phyloP scores from a whole-genome alignment of 2,113 vertebrate species.

The Labrus mixtus region DNA sequence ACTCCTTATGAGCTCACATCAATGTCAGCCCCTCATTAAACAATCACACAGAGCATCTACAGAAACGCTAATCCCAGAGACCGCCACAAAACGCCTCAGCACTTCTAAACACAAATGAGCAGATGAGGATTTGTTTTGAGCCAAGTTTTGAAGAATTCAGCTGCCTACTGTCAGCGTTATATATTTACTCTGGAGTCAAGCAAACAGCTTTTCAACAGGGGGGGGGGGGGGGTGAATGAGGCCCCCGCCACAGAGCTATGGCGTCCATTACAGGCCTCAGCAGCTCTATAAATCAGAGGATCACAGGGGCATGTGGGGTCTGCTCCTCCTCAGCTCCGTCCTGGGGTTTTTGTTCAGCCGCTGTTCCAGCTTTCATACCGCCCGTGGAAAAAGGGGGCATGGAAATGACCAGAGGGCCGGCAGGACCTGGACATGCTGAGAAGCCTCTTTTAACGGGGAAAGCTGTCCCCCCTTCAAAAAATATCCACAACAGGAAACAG shows the following conservation, averaged over 20 bases:
- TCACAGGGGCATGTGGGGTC: slow-evolving; percentile 70
- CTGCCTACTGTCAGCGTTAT: slow-evolving; percentile 70
- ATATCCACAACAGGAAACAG: slow-evolving; percentile 91
- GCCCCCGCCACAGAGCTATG: slow-evolving; percentile 58
- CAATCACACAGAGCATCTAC: slow-evolving; percentile 65
- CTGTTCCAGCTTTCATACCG: slow-evolving; percentile 74
- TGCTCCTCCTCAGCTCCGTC: slow-evolving; percentile 64
- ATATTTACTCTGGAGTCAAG: slow-evolving; percentile 74
- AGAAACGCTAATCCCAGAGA: slow-evolving; percentile 53
- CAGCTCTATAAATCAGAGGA: slow-evolving; percentile 77
- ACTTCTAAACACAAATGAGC: slow-evolving; percentile 69
- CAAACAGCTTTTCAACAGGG: slow-evolving; percentile 75
- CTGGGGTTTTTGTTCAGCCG: slow-evolving; percentile 71
- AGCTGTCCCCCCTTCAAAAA: slow-evolving; percentile 85
- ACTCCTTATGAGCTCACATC: slow-evolving; percentile 70
- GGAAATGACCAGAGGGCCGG: slow-evolving; percentile 76
- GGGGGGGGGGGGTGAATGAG: slow-evolving; percentile 75
- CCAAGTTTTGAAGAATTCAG: slow-evolving; percentile 67
- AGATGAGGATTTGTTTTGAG: slow-evolving; percentile 59
- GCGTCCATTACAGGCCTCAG: slow-evolving; percentile 74
- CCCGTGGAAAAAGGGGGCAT: slow-evolving; percentile 69
- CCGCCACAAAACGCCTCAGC: slow-evolving; percentile 55
- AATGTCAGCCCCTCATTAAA: slow-evolving; percentile 75
- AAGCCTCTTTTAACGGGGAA: slow-evolving; percentile 85
- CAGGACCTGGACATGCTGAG: slow-evolving; percentile 73